These are phyloP conservation scores for Gymnoscopelus microlampas DNA, from an alignment of 2,797 vertebrate genomes.

Conservation along the genomic window DNA sequence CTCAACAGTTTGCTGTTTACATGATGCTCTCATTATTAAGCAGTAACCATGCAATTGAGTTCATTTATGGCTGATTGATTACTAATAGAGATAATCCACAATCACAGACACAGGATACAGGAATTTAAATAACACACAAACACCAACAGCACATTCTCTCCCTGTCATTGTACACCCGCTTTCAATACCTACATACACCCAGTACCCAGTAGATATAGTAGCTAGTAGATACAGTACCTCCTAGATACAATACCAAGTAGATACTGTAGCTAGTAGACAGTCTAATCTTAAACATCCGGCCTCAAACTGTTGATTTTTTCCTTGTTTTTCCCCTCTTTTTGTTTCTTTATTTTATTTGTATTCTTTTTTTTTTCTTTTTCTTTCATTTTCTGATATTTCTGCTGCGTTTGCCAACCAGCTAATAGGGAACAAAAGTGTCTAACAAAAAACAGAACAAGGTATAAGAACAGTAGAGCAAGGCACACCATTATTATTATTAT, in stretches of 20 bases:
- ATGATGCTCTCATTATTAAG: conserved; percentile 66
- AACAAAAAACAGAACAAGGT: conserved; percentile 89
- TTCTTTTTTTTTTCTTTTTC: conserved; percentile 18
- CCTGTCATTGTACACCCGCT: no score
- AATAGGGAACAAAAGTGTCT: conserved; percentile 84
- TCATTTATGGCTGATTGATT: conserved; percentile 84
- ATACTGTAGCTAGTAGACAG: no score
- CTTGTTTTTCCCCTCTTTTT: no score
- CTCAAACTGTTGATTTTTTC: no score
- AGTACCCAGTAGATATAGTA: no score
- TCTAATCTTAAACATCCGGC: no score
- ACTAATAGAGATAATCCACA: conserved; percentile 85
- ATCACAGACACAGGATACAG: conserved; percentile 93
- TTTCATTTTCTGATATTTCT: conserved; percentile 39
- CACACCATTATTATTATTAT: conserved; percentile 81
- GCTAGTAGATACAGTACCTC: no score
- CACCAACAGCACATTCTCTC: no score
- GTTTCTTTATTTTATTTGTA: conserved; percentile 77
- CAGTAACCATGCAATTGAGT: conserved; percentile 96
- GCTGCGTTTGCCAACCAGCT: conserved; percentile 70
- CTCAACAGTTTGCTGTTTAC: conserved; percentile 63
- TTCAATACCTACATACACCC: no score
- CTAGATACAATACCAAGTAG: no score
- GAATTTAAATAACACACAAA: conserved; percentile 37
- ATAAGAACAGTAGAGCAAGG: conserved; percentile 92